Conservation (phyloP, 2,888 invertebrate genomes). For the Anoncus sp. region DNA sequence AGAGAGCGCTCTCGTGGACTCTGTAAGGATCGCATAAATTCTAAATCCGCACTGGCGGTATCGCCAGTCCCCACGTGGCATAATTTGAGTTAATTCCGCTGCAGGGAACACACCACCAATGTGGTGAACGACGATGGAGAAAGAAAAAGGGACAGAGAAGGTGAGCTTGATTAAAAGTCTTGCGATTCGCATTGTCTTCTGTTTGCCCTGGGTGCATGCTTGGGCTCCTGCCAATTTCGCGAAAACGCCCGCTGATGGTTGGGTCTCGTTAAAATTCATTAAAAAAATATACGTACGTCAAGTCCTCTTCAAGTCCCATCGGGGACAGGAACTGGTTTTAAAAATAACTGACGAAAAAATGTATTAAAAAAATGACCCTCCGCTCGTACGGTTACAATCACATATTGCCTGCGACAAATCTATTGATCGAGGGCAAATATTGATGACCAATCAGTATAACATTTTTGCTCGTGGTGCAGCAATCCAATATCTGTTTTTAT, state of each 20-base stretch:
- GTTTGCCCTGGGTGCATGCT: conserved; percentile 79
- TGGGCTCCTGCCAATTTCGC: conserved; percentile 77
- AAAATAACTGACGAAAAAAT: conserved; percentile 57
- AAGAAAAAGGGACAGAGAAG: conserved; percentile 48
- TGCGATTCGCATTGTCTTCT: conserved; percentile 79
- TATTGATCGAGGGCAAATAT: conserved; percentile 62
- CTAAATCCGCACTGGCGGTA: conserved; percentile 75
- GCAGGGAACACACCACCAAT: conserved; percentile 73
- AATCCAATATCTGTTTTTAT: conserved; percentile 55
- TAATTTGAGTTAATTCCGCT: conserved; percentile 82
- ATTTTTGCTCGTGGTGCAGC: conserved; percentile 23
- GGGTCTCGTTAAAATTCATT: conserved; percentile 77
- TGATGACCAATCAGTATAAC: conserved; percentile 64
- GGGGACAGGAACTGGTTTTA: conserved; percentile 46
- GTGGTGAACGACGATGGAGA: conserved; percentile 52
- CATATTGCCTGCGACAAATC: conserved; percentile 38
- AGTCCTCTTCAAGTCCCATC: conserved; percentile 46
- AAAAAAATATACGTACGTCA: conserved; percentile 66
- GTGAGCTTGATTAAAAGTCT: conserved; percentile 81
- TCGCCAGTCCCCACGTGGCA: conserved; percentile 76
- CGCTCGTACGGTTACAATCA: conserved; percentile 32
- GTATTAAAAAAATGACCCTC: conserved; percentile 8
- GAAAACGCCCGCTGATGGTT: conserved; percentile 64
- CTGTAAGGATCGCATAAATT: conserved; percentile 80
- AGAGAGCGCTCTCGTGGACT: conserved; percentile 62